Evolutionary conservation across 2,113 vertebrate species (phyloP).

Genomic region (cat (Felis catus)): F.catus_Fca126_mat1.0 CM031420.1:130468001-130468500

Average conservation of each 20-base stretch:
- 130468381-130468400: conserved; percentile 48
- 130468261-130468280: background rate
- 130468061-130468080: background rate
- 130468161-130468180: background rate
- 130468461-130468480: background rate
- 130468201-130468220: background rate
- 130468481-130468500: background rate
- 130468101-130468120: accelerated
- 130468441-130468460: background rate
- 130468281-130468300: conserved; percentile 2
- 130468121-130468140: background rate
- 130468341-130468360: background rate
- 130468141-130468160: background rate
- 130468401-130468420: background rate
- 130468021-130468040: background rate
- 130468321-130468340: background rate
- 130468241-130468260: background rate
- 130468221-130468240: background rate
- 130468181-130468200: conserved; percentile 13
- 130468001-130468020: background rate
- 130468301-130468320: conserved; percentile 18
- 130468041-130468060: background rate
- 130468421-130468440: background rate
- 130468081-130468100: background rate
- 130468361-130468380: conserved; percentile 37